Evolutionary conservation across 2,888 invertebrate genomes (phyloP).

Genomic region (Heliconius ismenius): DNA sequence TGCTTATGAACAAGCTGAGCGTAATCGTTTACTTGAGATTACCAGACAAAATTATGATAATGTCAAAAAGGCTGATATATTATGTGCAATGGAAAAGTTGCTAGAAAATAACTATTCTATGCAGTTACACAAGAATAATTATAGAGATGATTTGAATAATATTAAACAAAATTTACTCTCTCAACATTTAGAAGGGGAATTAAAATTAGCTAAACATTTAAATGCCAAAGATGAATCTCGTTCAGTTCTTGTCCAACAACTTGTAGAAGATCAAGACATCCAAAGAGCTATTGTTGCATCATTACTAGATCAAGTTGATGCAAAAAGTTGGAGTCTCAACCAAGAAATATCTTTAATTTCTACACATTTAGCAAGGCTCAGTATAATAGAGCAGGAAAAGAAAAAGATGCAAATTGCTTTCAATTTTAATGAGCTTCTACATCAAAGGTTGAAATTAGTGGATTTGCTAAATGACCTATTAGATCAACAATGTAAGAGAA

Average conservation of each 20-base stretch:
- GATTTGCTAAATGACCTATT: constrained; percentile 85
- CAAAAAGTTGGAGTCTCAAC: constrained; percentile 88
- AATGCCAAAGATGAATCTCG: constrained; percentile 84
- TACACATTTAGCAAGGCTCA: constrained; percentile 86
- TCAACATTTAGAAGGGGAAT: constrained; percentile 83
- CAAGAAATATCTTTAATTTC: constrained; percentile 89
- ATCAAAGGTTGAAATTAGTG: constrained; percentile 86
- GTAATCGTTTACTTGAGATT: constrained; percentile 84
- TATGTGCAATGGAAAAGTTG: constrained; percentile 86
- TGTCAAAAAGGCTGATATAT: constrained; percentile 85
- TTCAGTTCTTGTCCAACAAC: constrained; percentile 81
- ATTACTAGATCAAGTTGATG: constrained; percentile 87
- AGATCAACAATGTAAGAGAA: constrained; percentile 85
- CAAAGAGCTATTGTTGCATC: constrained; percentile 88
- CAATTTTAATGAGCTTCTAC: constrained; percentile 86
- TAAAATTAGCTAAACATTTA: constrained; percentile 82
- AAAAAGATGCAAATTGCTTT: constrained; percentile 85
- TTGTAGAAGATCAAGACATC: constrained; percentile 86
- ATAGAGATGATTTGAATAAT: constrained; percentile 84
- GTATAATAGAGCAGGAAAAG: constrained; percentile 87
- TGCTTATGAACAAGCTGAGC: constrained; percentile 85
- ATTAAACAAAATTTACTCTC: constrained; percentile 83
- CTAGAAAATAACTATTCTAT: constrained; percentile 85
- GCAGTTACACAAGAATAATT: constrained; percentile 82
- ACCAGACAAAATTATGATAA: constrained; percentile 81